Evolutionary conservation across 1,140 invertebrate species (phyloP).

Genomic region (Nasonia vitripennis): DNA sequence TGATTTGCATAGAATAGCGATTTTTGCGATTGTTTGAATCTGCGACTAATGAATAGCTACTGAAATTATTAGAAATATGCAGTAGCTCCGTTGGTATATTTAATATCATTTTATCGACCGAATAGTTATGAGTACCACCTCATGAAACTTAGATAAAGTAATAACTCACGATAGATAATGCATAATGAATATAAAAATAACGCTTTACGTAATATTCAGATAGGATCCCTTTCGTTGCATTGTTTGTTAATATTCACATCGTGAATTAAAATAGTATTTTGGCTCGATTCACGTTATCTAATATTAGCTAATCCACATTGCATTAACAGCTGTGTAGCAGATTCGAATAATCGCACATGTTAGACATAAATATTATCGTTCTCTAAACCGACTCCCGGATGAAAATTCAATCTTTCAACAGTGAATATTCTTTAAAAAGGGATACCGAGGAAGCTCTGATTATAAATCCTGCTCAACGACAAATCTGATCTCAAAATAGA

Average conservation of each 20-base stretch:
- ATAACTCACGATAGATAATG: no score
- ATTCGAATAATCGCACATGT: no score
- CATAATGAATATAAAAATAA: no score
- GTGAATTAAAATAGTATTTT: not conserved
- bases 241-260: not conserved
- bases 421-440: not conserved
- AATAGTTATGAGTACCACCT: not conserved
- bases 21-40: not conserved
- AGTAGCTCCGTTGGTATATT: not conserved
- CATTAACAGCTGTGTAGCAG: no score
- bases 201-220: slow-evolving; percentile 19
- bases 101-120: not conserved
- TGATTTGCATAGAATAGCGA: not conserved
- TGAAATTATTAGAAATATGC: not conserved
- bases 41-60: not conserved
- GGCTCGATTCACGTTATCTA: no score
- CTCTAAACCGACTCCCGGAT: not conserved
- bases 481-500: no score
- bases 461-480: no score
- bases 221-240: not conserved
- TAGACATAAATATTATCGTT: not conserved
- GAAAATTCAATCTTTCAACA: not conserved
- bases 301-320: no score
- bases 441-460: no score
- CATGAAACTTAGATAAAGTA: not conserved